These are phyloP conservation scores for Taenaris catops DNA, from an alignment of 2,888 invertebrate genomes.

Conservation along the genomic window DNA sequence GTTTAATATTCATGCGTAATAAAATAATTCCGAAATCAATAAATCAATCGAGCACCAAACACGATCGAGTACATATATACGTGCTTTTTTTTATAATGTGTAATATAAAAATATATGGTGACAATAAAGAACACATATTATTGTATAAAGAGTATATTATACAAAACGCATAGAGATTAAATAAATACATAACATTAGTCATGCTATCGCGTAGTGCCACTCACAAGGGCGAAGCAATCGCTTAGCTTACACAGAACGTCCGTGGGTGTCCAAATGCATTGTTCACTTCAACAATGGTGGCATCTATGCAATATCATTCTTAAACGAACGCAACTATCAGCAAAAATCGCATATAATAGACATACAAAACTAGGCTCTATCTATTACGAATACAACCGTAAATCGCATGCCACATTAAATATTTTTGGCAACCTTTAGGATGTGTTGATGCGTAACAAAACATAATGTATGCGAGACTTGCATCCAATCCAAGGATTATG, in stretches of 20 bases:
- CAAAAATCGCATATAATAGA: slow-evolving; percentile 17
- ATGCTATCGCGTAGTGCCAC: slow-evolving; percentile 30
- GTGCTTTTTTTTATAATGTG: too few species aligned
- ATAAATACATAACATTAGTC: slow-evolving; percentile 21
- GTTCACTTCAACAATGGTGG: slow-evolving; percentile 60
- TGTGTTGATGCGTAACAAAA: slow-evolving; percentile 23
- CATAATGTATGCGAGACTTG: slow-evolving; percentile 60
- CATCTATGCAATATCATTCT: slow-evolving; percentile 50
- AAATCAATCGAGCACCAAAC: too few species aligned
- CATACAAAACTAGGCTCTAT: slow-evolving; percentile 20
- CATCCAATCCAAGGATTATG: slow-evolving; percentile 57
- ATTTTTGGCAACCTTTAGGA: slow-evolving; percentile 14
- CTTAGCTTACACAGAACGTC: slow-evolving; percentile 41
- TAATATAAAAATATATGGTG: too few species aligned
- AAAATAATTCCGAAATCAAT: too few species aligned
- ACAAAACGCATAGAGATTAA: too few species aligned
- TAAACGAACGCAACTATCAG: slow-evolving; percentile 25
- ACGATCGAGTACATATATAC: too few species aligned
- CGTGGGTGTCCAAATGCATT: slow-evolving; percentile 61
- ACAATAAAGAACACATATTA: too few species aligned
- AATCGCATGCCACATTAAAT: slow-evolving; percentile 13
- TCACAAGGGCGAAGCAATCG: slow-evolving; percentile 43
- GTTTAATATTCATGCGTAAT: too few species aligned
- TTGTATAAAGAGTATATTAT: too few species aligned
- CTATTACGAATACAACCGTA: slow-evolving; percentile 13